Evolutionary conservation across 2,888 invertebrate species (phyloP).

Genomic region (Limnephilus rhombicus): DNA sequence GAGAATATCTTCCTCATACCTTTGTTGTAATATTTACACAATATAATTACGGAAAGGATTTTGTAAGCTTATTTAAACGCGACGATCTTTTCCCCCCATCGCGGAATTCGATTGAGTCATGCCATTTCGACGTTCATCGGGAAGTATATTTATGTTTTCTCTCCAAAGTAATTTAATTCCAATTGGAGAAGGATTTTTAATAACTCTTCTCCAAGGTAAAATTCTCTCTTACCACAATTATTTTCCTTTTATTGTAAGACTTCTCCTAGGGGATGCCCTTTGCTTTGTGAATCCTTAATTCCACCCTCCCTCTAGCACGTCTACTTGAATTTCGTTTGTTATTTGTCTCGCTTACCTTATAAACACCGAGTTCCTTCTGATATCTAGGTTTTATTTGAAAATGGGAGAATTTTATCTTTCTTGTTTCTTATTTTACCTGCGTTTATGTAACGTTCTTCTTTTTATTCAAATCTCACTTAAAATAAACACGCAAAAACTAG

Average conservation of each 20-base stretch:
- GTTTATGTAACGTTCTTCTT: neutral
- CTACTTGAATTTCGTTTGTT: constrained; percentile 60
- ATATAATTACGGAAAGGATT: neutral
- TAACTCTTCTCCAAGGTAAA: constrained; percentile 1
- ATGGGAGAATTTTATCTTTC: neutral
- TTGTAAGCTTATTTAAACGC: neutral
- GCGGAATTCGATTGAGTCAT: neutral
- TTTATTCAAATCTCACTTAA: neutral
- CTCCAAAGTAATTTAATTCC: neutral
- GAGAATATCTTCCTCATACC: neutral
- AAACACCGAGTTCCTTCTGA: neutral
- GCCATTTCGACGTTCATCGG: neutral
- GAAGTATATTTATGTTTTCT: neutral
- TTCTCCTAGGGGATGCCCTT: constrained; percentile 47
- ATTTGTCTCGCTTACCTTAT: constrained; percentile 58
- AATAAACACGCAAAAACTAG: neutral
- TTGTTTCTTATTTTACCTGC: neutral
- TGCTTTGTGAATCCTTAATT: constrained; percentile 65
- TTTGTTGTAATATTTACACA: neutral
- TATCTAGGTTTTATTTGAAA: neutral
- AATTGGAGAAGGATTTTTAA: neutral
- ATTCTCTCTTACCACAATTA: neutral
- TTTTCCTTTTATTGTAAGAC: constrained; percentile 15
- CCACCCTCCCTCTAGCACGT: constrained; percentile 53
- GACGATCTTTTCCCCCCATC: neutral